phyloP scores from a whole-genome alignment of 2,888 invertebrate genomes.

The Anodontia alba region DNA sequence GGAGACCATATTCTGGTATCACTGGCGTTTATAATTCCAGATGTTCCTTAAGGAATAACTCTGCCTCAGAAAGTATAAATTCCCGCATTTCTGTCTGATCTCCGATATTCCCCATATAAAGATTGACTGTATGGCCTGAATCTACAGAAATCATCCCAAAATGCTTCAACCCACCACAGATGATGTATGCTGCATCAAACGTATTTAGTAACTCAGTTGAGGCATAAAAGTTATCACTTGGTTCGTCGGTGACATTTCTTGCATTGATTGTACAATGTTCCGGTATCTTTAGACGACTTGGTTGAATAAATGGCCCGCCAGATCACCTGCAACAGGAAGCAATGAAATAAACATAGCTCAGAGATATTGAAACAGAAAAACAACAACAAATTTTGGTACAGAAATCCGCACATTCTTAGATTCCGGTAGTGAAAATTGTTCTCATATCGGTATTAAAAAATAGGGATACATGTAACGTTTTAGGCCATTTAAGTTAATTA shows the following conservation, averaged over 20 bases:
- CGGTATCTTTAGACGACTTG: slow-evolving; percentile 22
- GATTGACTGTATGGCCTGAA: slow-evolving; percentile 14
- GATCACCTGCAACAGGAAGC: slow-evolving; percentile 13
- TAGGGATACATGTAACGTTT: too few relatives aligned
- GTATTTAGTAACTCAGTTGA: slow-evolving; percentile 35
- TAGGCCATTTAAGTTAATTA: too few relatives aligned
- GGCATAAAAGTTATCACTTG: slow-evolving; percentile 43
- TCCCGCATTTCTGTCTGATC: slow-evolving; percentile 22
- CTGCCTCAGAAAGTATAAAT: not conserved
- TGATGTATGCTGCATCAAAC: slow-evolving; percentile 32
- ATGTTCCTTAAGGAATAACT: not conserved
- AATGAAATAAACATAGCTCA: not conserved
- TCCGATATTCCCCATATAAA: slow-evolving; percentile 27
- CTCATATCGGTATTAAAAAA: too few relatives aligned
- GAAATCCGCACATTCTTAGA: too few relatives aligned
- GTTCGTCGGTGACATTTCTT: slow-evolving; percentile 46
- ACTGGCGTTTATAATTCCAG: not conserved
- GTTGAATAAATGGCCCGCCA: slow-evolving; percentile 39
- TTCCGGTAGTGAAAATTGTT: too few relatives aligned
- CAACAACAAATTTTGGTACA: too few relatives aligned
- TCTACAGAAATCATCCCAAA: slow-evolving; percentile 34
- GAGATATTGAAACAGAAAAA: too few relatives aligned
- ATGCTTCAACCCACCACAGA: slow-evolving; percentile 29
- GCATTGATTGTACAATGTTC: slow-evolving; percentile 37
- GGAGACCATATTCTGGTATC: slow-evolving; percentile 35